phyloP scores from a whole-genome alignment of 1,140 invertebrate species.

The Pseudomyrmex gracilis region DNA sequence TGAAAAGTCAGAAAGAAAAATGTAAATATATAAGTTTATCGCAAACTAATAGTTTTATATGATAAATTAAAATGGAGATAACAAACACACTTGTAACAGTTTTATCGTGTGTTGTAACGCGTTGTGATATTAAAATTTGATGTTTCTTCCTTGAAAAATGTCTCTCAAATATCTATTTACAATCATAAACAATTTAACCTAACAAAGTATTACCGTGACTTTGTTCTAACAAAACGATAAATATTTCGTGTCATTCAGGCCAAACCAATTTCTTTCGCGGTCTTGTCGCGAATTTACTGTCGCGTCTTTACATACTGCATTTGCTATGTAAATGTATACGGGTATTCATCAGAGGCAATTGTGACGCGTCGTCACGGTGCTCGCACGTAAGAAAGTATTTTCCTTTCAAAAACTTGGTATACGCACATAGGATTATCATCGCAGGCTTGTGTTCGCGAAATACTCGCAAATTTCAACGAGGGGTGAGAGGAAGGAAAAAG shows the following conservation, averaged over 20 bases:
- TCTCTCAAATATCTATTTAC: not conserved
- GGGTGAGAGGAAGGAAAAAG: not conserved
- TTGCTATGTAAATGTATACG: conserved; percentile 85
- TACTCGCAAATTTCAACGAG: conserved; percentile 65
- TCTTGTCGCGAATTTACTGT: not conserved
- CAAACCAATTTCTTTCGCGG: conserved; percentile 46
- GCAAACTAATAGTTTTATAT: not conserved
- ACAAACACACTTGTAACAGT: not conserved
- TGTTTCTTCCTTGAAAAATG: too few relatives aligned
- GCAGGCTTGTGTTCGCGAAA: conserved; percentile 64
- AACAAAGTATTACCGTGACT: conserved; percentile 14
- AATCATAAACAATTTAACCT: not conserved
- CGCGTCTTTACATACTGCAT: conserved; percentile 65
- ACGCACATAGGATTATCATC: conserved; percentile 57
- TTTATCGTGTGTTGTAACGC: too few relatives aligned
- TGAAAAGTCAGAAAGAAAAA: too few relatives aligned
- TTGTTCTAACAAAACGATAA: conserved; percentile 25
- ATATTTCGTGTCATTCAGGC: conserved; percentile 7
- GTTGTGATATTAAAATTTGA: too few relatives aligned
- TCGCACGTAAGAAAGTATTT: conserved; percentile 81
- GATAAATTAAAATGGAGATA: not conserved
- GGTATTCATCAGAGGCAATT: conserved; percentile 84
- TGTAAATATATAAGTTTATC: conserved; percentile 9
- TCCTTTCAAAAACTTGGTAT: conserved; percentile 61
- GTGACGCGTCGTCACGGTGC: conserved; percentile 77